Evolutionary conservation across 2,797 vertebrate genomes (phyloP), one percentile per base, ranked within the genome.

Genomic region (Halcyon chelicuti): DNA sequence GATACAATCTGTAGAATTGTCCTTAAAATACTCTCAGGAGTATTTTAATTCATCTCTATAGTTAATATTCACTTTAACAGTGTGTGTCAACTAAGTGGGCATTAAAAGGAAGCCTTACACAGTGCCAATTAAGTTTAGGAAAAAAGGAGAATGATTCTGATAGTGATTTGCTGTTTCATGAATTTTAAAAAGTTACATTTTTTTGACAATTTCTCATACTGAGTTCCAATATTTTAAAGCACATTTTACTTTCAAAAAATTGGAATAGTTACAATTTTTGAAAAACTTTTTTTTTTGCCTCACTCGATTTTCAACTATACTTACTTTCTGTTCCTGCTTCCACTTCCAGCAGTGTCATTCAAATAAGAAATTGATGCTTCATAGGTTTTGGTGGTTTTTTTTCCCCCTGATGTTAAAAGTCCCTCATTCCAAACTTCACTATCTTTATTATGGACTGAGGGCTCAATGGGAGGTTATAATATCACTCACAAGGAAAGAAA

Each of bases 181-280:
- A 47, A 52, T 80, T 49, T 52, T 0, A 42, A 58, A 22, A 58
- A 35, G 3, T 76, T 55, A 25, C 2, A 2, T 13, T 85, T 70
- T 35, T 54, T 49, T 47, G 26, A 21, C 4, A 35, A 4, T 47
- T 86, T 66, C 12, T 70, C 7, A 16, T 46, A 28, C 4, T 66
- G 63, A 40, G 5, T 63, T 84, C 5, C 5, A 42, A 26, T 44
- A 57, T 84, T 89, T 57, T 61, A 58, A 75, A 87, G 8, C 5
- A 3, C 3, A 3, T 28, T 37, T 79, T 35, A 31, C 7, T 60
- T 78, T 2, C 0, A 2, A n/a, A 71, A 23, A 9, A 2, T 3
- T 5, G 3, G 3, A 57, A 29, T 10, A 47, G 21, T 23, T 47
- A 47, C 22, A 47, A 47, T 22, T 23, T 47, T 47, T 47, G 46